A percentile compares a stretch with the other conserved stretches of the same genome.
phyloP scores from a whole-genome alignment of 2,113 vertebrate genomes.

The Microtus pennsylvanicus region DNA sequence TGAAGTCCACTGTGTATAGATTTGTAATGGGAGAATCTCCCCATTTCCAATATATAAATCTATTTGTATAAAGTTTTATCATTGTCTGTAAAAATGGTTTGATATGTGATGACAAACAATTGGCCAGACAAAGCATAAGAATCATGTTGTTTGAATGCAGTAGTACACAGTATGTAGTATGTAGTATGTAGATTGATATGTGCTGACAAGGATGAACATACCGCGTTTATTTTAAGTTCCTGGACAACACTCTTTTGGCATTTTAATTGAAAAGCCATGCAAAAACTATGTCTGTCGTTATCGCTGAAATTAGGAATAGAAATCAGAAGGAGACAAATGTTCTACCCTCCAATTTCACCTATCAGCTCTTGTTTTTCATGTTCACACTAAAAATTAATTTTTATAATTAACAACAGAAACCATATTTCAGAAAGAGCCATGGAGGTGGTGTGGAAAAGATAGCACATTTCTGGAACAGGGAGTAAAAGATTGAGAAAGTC shows the following conservation, averaged over 20 bases:
- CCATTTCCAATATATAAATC: not conserved
- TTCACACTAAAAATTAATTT: not conserved
- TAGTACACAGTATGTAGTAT: not conserved
- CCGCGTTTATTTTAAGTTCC: not conserved
- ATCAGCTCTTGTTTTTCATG: not conserved
- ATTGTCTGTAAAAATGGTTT: not conserved
- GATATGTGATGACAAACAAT: not conserved
- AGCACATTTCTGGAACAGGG: not conserved
- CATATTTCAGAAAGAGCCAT: not conserved
- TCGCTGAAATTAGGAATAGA: not conserved
- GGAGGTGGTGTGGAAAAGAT: not conserved
- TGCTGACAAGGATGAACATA: not conserved
- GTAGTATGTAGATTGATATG: not conserved
- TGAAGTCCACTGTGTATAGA: not conserved
- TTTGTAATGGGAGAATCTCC: not conserved
- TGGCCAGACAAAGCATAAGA: not conserved
- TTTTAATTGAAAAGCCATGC: not conserved
- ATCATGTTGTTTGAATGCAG: not conserved
- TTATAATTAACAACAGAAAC: not conserved
- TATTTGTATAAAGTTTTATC: not conserved
- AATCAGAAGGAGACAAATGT: not conserved
- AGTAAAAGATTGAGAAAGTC: not conserved
- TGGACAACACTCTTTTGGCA: not conserved
- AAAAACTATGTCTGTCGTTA: not conserved
- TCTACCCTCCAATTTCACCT: not conserved